phyloP scores from a whole-genome alignment of 2,888 invertebrate species.

The Euclidia mi region DNA sequence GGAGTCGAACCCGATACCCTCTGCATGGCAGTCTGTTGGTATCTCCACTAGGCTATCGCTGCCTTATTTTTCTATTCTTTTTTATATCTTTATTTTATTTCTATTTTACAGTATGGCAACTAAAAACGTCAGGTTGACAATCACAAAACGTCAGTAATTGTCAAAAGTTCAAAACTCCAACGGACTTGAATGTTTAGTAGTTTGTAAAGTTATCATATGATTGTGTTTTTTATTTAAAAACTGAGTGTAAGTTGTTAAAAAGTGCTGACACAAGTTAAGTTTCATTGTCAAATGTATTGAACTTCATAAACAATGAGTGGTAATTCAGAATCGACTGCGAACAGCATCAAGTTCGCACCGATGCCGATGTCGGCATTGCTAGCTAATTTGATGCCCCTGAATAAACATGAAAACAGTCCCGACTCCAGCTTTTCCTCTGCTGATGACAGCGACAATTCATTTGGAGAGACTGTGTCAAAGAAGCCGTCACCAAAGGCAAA shows the following conservation, averaged over 20 bases:
- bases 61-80: no score
- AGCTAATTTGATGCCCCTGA: constrained; percentile 78
- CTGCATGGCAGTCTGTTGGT: no score
- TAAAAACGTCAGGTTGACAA: neutral
- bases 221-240: neutral
- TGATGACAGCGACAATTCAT: constrained; percentile 80
- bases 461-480: constrained; percentile 67
- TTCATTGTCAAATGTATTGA: constrained; percentile 32
- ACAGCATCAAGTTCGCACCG: constrained; percentile 82
- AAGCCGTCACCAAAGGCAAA: constrained; percentile 60
- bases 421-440: constrained; percentile 73
- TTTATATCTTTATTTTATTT: no score
- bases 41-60: no score
- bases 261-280: constrained; percentile 12
- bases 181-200: constrained; percentile 31
- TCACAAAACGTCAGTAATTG: constrained; percentile 22
- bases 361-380: constrained; percentile 85
- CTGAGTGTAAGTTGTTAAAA: constrained; percentile 7
- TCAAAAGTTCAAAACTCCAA: constrained; percentile 45
- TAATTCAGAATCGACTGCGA: constrained; percentile 79
- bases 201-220: constrained; percentile 13
- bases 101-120: neutral
- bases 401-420: constrained; percentile 67
- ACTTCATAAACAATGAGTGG: constrained; percentile 66
- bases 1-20: no score